A percentile compares a stretch with the other conserved stretches of the same genome.
Conservation (phyloP, 2,113 vertebrate species). For the Python bivittatus region DNA sequence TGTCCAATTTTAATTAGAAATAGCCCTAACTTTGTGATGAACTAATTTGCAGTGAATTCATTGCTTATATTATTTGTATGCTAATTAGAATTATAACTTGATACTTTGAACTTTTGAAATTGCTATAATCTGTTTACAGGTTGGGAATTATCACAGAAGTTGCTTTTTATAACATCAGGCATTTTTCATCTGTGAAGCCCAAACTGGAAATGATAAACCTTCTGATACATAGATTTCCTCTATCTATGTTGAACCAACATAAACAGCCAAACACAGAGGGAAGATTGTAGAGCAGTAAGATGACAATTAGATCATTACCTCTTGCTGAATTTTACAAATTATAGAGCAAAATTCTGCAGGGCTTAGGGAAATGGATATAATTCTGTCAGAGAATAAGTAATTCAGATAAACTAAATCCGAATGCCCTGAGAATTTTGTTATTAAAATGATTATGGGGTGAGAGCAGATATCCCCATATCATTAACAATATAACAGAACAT, state of each 20-base stretch:
- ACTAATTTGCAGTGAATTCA: conserved; percentile 25
- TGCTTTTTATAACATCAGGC: conserved; percentile 7
- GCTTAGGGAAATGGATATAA: not conserved
- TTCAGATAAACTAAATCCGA: not conserved
- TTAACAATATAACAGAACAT: not conserved
- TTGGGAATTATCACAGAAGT: not conserved
- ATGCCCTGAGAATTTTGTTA: not conserved
- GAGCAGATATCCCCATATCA: not conserved
- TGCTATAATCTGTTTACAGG: conserved; percentile 1
- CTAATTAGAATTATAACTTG: conserved; percentile 20
- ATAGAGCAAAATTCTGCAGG: not conserved
- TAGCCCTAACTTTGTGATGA: conserved; percentile 5
- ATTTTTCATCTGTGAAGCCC: not conserved
- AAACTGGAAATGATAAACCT: not conserved
- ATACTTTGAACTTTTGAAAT: conserved; percentile 4
- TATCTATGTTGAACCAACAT: not conserved
- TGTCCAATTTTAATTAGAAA: conserved; percentile 40
- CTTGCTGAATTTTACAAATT: not conserved
- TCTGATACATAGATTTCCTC: not conserved
- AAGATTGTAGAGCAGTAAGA: not conserved
- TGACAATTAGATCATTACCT: not conserved
- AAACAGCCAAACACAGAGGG: not conserved
- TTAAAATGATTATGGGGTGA: not conserved
- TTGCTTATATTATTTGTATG: conserved; percentile 15
- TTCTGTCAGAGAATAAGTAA: not conserved